Evolutionary conservation across 2,888 invertebrate genomes (phyloP).

Genomic region (Tipula confusa): DNA sequence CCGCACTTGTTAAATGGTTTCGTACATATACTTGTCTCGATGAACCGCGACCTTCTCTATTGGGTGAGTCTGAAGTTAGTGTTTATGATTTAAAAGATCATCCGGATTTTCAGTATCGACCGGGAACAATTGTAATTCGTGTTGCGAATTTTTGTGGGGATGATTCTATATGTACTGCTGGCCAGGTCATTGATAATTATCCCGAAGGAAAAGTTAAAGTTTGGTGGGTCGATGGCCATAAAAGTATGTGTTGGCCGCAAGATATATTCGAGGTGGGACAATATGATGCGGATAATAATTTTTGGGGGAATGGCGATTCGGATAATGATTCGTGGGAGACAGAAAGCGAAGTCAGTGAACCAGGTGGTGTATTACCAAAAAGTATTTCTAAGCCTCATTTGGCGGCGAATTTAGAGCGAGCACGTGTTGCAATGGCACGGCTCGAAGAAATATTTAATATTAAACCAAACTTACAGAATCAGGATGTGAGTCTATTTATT

Average conservation of each 20-base stretch:
- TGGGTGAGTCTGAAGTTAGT: slow-evolving; percentile 77
- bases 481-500: slow-evolving; percentile 56
- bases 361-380: slow-evolving; percentile 42
- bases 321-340: slow-evolving; percentile 82
- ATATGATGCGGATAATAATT: slow-evolving; percentile 71
- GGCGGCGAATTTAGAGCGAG: slow-evolving; percentile 71
- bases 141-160: slow-evolving; percentile 75
- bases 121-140: slow-evolving; percentile 84
- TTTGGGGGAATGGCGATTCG: slow-evolving; percentile 66
- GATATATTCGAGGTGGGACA: slow-evolving; percentile 77
- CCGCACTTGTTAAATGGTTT: slow-evolving; percentile 85
- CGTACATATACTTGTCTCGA: slow-evolving; percentile 70
- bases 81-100: slow-evolving; percentile 95
- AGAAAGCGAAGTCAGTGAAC: slow-evolving; percentile 57
- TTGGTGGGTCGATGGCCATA: slow-evolving; percentile 86
- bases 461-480: slow-evolving; percentile 69
- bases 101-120: slow-evolving; percentile 88
- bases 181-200: slow-evolving; percentile 86
- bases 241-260: slow-evolving; percentile 89
- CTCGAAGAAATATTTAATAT: slow-evolving; percentile 76
- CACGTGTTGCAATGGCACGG: slow-evolving; percentile 67
- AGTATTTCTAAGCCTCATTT: slow-evolving; percentile 58
- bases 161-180: slow-evolving; percentile 70
- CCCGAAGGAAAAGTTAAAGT: slow-evolving; percentile 81
- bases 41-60: slow-evolving; percentile 66